Base-by-base conservation (phyloP, 2,888 invertebrate genomes). In the Ormyrus rosae region DNA sequence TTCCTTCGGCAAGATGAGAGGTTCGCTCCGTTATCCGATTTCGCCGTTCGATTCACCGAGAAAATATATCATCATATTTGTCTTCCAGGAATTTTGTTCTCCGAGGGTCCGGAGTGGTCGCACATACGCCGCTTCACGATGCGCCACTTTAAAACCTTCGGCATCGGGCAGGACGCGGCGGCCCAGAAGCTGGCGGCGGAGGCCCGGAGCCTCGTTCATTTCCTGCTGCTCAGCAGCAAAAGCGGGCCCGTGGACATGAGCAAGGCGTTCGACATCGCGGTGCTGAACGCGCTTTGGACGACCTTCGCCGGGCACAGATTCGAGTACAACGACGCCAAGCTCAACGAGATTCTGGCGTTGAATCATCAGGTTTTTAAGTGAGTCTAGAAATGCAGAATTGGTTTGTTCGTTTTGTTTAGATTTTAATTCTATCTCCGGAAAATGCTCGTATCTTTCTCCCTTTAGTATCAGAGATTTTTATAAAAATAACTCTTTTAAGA, bases 271-370 rank as follows among this genome's bases (percentile, higher is more conserved):
- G 93, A 94, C 77, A 90, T 94, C 58, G 92, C 94, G 0, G 93
- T 95, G 1, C 89, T 95, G 82, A 95, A 95, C 88, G 92, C 94
- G 0, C 87, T 95, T 19, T 96, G 95, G 96, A 92, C 92, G 45
- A 93, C 94, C 91, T 92, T 94, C 71, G 95, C 95, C 69, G 95
- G 95, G 85, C 91, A 92, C 89, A 92, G 94, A 85, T 95, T 94
- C 86, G 91, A 93, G 58, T 91, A 94, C 69, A 91, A 93, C 53
- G 94, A 95, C 85, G 87, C 90, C 34, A 92, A 92, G 48, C 87
- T 95, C 10, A 91, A 89, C 53, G 88, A 91, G 56, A 90, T 95
- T 6, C 91, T 95, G 55, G 90, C 92, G 75, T 90, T 92, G 2
- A 93, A 95, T 55, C 92, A 94, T 85, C 93, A 94, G 81, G 92